Conservation (phyloP, 2,797 vertebrate species). For the Danionella dracula region DNA sequence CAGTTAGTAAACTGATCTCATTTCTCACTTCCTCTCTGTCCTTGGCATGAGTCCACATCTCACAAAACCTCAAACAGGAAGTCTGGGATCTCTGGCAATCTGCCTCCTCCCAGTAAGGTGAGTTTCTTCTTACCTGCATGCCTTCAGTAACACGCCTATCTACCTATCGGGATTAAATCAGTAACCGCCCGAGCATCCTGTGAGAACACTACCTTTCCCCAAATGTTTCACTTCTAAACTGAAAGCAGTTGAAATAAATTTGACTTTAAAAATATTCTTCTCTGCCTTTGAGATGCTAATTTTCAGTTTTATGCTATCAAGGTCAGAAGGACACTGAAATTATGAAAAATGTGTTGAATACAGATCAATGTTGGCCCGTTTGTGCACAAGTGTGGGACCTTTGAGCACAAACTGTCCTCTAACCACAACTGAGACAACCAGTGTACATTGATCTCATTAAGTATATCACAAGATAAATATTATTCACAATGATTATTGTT, state of each 20-base stretch:
- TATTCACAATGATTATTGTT: slow-evolving; percentile 7
- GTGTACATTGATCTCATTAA: slow-evolving; percentile 39
- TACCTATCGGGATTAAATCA: no score
- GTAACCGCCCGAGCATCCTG: no score
- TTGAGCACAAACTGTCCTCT: slow-evolving; percentile 36
- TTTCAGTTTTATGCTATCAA: slow-evolving; percentile 34
- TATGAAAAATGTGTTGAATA: slow-evolving; percentile 41
- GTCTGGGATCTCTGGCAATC: not conserved
- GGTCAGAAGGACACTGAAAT: slow-evolving; percentile 36
- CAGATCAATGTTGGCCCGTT: slow-evolving; percentile 35
- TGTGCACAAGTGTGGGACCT: slow-evolving; percentile 23
- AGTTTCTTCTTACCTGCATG: not conserved
- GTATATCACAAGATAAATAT: not conserved
- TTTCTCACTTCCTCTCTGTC: slow-evolving; percentile 4
- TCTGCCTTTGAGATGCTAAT: slow-evolving; percentile 37
- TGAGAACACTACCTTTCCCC: not conserved
- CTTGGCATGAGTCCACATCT: slow-evolving; percentile 2
- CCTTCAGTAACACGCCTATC: not conserved
- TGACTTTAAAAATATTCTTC: slow-evolving; percentile 36
- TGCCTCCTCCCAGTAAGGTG: no score
- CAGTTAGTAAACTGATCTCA: not conserved
- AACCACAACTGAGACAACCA: slow-evolving; percentile 28
- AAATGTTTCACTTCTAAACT: slow-evolving; percentile 5
- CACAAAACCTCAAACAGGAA: not conserved
- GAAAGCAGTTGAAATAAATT: slow-evolving; percentile 27